Percentiles rank a stretch among this genome's conserved stretches.
These are phyloP conservation scores for Orchesella cincta DNA, from an alignment of 1,140 invertebrate genomes.

Conservation along the genomic window DNA sequence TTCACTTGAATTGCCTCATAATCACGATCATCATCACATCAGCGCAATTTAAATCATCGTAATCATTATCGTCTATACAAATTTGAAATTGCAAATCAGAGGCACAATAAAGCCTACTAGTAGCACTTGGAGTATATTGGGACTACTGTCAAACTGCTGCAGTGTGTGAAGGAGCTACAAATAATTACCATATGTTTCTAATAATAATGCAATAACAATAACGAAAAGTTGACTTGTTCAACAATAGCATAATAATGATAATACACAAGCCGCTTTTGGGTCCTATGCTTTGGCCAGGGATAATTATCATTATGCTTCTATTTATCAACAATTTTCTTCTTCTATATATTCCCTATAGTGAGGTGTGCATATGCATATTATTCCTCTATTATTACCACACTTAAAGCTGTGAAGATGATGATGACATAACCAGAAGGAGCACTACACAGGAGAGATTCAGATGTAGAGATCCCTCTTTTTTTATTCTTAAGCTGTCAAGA, in stretches of 20 bases:
- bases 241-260: neutral
- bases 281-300: neutral
- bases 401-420: constrained; percentile 6
- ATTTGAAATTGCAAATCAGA: no score
- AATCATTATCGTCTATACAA: no score
- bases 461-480: neutral
- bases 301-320: constrained; percentile 28
- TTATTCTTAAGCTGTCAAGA: neutral
- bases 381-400: neutral
- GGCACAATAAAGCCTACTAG: no score
- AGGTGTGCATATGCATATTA: neutral
- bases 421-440: constrained; percentile 16
- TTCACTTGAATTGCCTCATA: no score
- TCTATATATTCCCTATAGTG: neutral
- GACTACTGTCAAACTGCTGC: no score
- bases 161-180: no score
- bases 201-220: no score
- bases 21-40: no score
- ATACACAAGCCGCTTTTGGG: neutral
- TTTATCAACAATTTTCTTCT: constrained; percentile 4
- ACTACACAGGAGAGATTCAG: neutral
- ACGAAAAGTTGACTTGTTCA: neutral
- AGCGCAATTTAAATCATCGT: no score
- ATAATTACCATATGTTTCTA: no score
- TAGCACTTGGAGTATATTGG: no score